Base-by-base conservation (phyloP, 35 echinoderm and acorn worm genomes). In the Ophioderma brevispina region DNA sequence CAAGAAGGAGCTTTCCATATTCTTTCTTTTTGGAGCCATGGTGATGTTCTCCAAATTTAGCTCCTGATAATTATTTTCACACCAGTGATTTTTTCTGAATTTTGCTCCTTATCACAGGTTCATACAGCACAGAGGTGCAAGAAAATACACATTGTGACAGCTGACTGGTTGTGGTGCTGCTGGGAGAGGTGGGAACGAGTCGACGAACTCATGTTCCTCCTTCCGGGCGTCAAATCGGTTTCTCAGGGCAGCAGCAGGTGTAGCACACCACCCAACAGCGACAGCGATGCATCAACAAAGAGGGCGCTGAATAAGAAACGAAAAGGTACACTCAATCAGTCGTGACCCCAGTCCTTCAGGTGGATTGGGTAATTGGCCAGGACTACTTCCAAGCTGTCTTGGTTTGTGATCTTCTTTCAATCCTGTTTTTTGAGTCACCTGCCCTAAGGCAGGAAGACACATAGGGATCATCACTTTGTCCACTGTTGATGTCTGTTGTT, bases 121-220 rank as follows among this genome's bases (percentile, higher is more conserved):
- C 87, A 92, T 33, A 31, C 52, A 4, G 97, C 97, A 11, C 92
- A 81, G 31, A 87, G 83, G 15, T 76, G 82, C 39, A 92, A 87
- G 36, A 92, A 86, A 1, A 92, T 95, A 35, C 64, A 91, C 36
- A 91, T 99, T 21, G 91, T 99, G 1, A 84, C 91, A 33, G 90
- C 91, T 23, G 94, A 95, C 21, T 99, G 97, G 97, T 84, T 99
- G 23, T 90, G 91, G 81, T 92, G 94, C 64, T 99, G 97, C 86
- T 93, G 94, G 88, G 97, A 99, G 39, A 88, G 97, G 33, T 99
- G 93, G 97, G 93, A 99, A 55, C 64, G 49, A 0, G 91, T 91
- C 6, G 97, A 99, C 85, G 97, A 99, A 56, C 76, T 90, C 30
- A 46, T 99, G 14, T 99, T 93, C 56, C 50, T 39, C 32, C 92